A percentile compares a stretch with the other conserved stretches of the same genome.
Evolutionary conservation across 1,140 invertebrate genomes (phyloP).

Genomic region (Halictus rubicundus): DNA sequence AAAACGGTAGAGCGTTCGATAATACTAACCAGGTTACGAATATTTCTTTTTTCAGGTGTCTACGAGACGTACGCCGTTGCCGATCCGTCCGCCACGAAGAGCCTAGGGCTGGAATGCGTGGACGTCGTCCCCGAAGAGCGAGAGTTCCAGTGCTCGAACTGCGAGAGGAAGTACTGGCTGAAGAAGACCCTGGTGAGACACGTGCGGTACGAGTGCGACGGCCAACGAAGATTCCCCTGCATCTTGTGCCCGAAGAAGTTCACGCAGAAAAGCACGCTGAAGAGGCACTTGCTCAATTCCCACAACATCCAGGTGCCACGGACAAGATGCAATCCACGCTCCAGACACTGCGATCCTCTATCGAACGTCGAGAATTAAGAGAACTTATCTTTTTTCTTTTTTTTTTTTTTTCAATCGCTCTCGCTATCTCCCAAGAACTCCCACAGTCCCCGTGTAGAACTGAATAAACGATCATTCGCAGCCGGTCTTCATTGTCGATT

Average conservation of each 20-base stretch:
- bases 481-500: conserved; percentile 23
- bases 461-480: conserved; percentile 28
- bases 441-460: neutral
- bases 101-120: neutral
- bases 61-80: neutral
- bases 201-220: conserved; percentile 81
- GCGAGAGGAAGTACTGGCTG: conserved; percentile 79
- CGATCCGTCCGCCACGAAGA: neutral
- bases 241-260: conserved; percentile 77
- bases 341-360: neutral
- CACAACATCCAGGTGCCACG: conserved; percentile 56
- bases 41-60: conserved; percentile 45
- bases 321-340: conserved; percentile 6
- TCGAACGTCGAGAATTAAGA: neutral
- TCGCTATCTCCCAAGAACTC: no score
- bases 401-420: neutral
- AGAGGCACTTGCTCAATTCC: conserved; percentile 69
- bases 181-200: conserved; percentile 79
- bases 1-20: neutral
- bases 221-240: conserved; percentile 77
- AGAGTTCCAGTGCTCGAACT: conserved; percentile 72
- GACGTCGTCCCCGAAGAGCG: conserved; percentile 27
- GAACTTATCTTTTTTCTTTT: no score
- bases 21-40: conserved; percentile 28
- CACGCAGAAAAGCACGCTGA: conserved; percentile 76